phyloP scores from a whole-genome alignment of 2,888 invertebrate species.

The Oscheius sp. region DNA sequence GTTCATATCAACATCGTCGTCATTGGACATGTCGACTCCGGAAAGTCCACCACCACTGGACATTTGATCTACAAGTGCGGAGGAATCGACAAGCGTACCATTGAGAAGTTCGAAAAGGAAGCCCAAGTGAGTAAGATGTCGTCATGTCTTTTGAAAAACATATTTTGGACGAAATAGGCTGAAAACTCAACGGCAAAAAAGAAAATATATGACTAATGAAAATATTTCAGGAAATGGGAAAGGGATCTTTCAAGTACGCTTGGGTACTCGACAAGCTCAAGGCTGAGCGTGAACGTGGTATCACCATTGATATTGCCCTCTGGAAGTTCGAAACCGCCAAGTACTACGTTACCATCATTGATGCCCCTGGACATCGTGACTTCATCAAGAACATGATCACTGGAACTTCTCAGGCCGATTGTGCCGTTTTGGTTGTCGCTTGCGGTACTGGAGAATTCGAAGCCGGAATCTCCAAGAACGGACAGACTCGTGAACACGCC shows the following conservation, averaged over 20 bases:
- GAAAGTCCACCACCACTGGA: constrained; percentile 95
- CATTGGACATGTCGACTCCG: constrained; percentile 98
- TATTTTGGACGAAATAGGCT: no score
- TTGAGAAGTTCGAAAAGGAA: constrained; percentile 99
- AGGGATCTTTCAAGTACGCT: constrained; percentile 98
- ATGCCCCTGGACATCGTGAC: constrained; percentile 99
- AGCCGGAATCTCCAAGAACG: constrained; percentile 98
- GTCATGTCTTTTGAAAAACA: background rate
- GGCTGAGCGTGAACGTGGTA: constrained; percentile 72
- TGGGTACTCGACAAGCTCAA: constrained; percentile 99
- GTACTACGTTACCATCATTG: constrained; percentile 81
- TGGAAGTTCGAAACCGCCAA: constrained; percentile 71
- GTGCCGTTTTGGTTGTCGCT: constrained; percentile 96
- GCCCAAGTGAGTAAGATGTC: constrained; percentile 79
- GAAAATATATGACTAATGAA: no score
- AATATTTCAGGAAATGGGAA: constrained; percentile 57
- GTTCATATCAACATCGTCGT: constrained; percentile 98
- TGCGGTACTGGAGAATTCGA: constrained; percentile 99
- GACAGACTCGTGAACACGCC: constrained; percentile 98
- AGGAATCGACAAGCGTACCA: constrained; percentile 99
- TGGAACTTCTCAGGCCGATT: constrained; percentile 82
- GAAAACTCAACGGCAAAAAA: no score
- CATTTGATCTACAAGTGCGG: constrained; percentile 99
- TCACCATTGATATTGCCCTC: constrained; percentile 70
- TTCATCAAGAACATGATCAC: constrained; percentile 99